Conservation (phyloP, 2,113 vertebrate species). For the Hippolais icterina region DNA sequence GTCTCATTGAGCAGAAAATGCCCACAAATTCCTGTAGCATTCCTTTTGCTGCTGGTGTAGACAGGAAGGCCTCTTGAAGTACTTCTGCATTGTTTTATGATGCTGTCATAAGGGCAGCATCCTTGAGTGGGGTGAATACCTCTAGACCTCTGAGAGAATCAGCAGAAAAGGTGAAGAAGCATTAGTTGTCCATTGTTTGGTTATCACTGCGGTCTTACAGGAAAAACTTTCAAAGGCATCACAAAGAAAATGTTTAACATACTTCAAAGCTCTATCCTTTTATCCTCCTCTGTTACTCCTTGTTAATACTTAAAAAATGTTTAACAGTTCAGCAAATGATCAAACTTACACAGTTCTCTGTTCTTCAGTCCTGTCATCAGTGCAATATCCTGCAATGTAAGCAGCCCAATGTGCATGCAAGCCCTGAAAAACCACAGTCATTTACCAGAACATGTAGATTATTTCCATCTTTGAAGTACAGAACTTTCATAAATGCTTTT, state of each 20-base stretch:
- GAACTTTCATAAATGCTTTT: background rate
- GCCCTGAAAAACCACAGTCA: background rate
- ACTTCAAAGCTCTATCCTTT: background rate
- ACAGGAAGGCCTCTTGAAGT: background rate
- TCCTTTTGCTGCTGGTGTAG: background rate
- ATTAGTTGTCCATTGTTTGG: background rate
- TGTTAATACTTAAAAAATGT: background rate
- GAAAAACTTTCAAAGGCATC: background rate
- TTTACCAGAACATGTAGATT: background rate
- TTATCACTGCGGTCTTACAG: background rate
- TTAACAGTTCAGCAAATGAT: background rate
- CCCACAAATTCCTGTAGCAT: rapidly evolving
- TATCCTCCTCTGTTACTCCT: background rate
- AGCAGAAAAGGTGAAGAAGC: background rate
- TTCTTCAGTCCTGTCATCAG: background rate
- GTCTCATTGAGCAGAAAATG: background rate
- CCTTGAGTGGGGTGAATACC: background rate
- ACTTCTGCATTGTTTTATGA: background rate
- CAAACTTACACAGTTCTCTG: background rate
- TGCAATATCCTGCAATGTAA: background rate
- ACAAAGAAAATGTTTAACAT: background rate
- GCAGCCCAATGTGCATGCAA: background rate
- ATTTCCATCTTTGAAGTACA: background rate
- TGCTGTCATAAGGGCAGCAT: background rate
- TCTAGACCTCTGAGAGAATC: background rate